Evolutionary conservation across 1,140 invertebrate species (phyloP).

Genomic region (Drosophila asahinai): DNA sequence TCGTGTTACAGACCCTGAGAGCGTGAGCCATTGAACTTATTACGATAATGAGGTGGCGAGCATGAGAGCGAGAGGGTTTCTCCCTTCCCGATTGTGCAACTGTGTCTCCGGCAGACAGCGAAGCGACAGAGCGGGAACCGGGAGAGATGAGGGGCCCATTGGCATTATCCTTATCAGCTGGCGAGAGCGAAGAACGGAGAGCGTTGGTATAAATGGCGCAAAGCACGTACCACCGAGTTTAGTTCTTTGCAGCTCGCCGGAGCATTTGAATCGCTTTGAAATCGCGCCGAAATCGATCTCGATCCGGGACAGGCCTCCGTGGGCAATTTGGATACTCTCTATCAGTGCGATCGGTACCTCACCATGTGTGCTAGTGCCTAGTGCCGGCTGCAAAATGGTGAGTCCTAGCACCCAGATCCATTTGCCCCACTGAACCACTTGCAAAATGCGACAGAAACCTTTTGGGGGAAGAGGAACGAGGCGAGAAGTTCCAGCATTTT

Average conservation of each 20-base stretch:
- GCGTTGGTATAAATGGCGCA: slow-evolving; percentile 67
- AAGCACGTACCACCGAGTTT: slow-evolving; percentile 61
- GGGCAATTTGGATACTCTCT: slow-evolving; percentile 30
- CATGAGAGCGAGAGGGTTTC: slow-evolving; percentile 11
- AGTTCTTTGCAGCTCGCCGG: slow-evolving; percentile 69
- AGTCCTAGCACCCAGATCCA: slow-evolving; percentile 32
- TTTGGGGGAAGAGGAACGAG: slow-evolving; percentile 1
- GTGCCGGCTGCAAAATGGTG: slow-evolving; percentile 68
- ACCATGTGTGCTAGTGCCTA: slow-evolving; percentile 61
- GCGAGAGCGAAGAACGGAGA: slow-evolving; percentile 8
- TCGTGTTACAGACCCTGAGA: slow-evolving; percentile 43
- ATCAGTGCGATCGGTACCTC: slow-evolving; percentile 2
- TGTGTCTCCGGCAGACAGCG: slow-evolving; percentile 17
- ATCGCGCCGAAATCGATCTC: slow-evolving; percentile 1
- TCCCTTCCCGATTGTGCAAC: slow-evolving; percentile 37
- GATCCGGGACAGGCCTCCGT: background rate
- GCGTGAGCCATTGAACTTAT: slow-evolving; percentile 59
- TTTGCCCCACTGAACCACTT: slow-evolving; percentile 54
- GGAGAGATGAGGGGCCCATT: background rate
- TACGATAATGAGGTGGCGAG: slow-evolving; percentile 34
- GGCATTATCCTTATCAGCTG: slow-evolving; percentile 70
- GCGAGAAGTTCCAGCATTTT: slow-evolving; percentile 8
- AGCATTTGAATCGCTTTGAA: slow-evolving; percentile 53
- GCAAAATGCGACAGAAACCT: slow-evolving; percentile 41
- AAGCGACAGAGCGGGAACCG: slow-evolving; percentile 3